phyloP scores from a whole-genome alignment of 1,140 invertebrate genomes.

The Aphelinus atriplicis region DNA sequence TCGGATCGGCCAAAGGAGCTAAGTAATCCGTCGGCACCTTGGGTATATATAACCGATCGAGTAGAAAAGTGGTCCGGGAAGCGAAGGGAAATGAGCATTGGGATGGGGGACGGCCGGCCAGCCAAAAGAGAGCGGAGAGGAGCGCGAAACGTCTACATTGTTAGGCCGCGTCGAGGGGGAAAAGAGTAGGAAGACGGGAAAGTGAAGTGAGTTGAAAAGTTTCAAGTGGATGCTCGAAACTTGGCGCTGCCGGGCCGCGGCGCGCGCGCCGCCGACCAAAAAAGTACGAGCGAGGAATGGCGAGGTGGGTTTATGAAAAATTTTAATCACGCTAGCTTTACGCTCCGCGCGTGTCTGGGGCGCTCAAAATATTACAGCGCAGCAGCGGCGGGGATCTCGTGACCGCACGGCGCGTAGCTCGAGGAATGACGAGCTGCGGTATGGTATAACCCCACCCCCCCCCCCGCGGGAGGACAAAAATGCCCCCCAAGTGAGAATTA shows the following conservation, averaged over 20 bases:
- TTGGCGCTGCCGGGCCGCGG: neutral
- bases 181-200: neutral
- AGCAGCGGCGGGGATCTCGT: no score
- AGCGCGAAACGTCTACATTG: constrained; percentile 19
- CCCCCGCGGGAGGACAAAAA: no score
- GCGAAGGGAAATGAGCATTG: no score
- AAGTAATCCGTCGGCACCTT: constrained; percentile 17
- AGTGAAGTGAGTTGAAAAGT: constrained; percentile 17
- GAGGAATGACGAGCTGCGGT: no score
- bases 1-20: neutral
- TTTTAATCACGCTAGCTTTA: constrained; percentile 39
- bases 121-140: neutral
- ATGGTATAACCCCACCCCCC: no score
- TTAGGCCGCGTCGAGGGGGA: neutral
- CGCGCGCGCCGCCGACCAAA: neutral
- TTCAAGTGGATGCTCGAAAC: constrained; percentile 27
- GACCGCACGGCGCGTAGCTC: no score
- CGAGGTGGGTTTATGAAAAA: constrained; percentile 31
- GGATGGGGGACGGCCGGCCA: neutral
- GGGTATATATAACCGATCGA: no score
- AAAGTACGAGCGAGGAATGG: neutral
- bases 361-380: constrained; percentile 20
- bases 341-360: constrained; percentile 13
- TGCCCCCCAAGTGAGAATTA: no score
- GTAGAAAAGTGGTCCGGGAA: no score